Evolutionary conservation across 2,888 invertebrate genomes (phyloP).

Genomic region (Ophion ellenae): DNA sequence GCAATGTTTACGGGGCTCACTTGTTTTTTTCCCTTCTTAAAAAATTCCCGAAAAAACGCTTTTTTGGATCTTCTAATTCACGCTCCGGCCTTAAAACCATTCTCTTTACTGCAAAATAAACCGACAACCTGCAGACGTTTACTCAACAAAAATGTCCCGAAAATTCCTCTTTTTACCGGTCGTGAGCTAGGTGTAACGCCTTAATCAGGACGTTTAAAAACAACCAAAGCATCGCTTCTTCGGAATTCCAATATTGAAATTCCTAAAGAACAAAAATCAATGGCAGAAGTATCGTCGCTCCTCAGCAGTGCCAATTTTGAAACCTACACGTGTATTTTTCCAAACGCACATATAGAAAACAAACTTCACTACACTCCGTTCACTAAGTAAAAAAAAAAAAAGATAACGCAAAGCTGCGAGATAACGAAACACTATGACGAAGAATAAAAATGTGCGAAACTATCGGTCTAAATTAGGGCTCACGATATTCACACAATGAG

Average conservation of each 20-base stretch:
- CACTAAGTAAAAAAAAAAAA: not conserved
- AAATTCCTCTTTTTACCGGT: too few relatives aligned
- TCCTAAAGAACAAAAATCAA: not conserved
- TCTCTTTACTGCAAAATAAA: too few relatives aligned
- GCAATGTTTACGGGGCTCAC: too few relatives aligned
- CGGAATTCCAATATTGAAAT: not conserved
- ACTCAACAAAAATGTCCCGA: too few relatives aligned
- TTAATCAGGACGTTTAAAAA: not conserved
- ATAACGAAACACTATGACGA: not conserved
- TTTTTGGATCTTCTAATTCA: too few relatives aligned
- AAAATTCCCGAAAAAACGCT: too few relatives aligned
- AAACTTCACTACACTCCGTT: not conserved
- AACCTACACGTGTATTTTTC: not conserved
- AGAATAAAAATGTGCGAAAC: conserved; percentile 11
- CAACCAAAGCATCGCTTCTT: not conserved
- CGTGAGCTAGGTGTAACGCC: too few relatives aligned
- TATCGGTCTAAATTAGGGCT: conserved; percentile 6
- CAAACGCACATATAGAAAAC: not conserved
- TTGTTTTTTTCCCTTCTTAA: too few relatives aligned
- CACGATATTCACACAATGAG: conserved; percentile 21
- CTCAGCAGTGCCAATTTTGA: not conserved
- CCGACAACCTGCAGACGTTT: too few relatives aligned
- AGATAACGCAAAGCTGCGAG: not conserved
- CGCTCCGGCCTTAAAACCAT: too few relatives aligned
- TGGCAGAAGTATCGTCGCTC: not conserved